phyloP scores from a whole-genome alignment of 2,797 vertebrate species.

The Glyptemys insculpta region DNA sequence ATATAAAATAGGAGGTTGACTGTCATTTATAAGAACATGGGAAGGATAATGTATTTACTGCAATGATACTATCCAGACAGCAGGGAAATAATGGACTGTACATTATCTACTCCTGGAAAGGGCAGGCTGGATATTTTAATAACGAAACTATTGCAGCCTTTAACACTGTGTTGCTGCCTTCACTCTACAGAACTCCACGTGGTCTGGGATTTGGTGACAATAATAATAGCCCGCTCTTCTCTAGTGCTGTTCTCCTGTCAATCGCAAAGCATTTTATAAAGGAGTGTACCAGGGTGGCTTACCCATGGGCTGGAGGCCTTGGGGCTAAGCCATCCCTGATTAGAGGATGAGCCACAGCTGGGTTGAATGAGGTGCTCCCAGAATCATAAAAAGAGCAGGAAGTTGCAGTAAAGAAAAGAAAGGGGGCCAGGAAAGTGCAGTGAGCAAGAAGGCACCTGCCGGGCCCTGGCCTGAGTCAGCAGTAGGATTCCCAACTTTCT shows the following conservation, averaged over 20 bases:
- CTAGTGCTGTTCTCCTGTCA: neutral
- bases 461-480: neutral
- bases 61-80: neutral
- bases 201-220: neutral
- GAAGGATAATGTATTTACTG: slow-evolving; percentile 13
- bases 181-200: neutral
- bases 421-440: neutral
- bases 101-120: neutral
- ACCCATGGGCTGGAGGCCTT: neutral
- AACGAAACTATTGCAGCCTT: neutral
- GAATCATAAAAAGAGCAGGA: neutral
- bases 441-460: neutral
- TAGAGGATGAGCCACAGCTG: neutral
- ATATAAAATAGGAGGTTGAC: slow-evolving; percentile 5
- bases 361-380: neutral
- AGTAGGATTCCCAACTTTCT: too few species aligned
- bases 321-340: neutral
- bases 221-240: neutral
- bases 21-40: neutral
- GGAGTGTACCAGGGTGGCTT: neutral
- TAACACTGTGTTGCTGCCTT: neutral
- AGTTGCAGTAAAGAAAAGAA: neutral
- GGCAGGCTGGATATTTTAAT: neutral
- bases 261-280: neutral
- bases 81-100: neutral